Conservation (phyloP, 2,888 invertebrate species). For the Acanthosepion lycidas region DNA sequence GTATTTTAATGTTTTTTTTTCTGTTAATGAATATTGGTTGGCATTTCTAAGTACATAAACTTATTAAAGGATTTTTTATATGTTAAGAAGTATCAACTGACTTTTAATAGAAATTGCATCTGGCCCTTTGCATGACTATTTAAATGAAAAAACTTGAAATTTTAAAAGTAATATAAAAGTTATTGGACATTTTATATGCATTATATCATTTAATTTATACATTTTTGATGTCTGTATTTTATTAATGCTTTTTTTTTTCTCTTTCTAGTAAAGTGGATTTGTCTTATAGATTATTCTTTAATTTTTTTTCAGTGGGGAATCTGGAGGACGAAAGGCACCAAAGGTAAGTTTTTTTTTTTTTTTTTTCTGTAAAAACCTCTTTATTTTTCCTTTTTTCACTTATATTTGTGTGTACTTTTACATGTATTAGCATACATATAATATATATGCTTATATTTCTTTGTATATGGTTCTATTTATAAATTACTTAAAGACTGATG, state of each 20-base stretch:
- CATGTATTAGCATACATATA: background rate
- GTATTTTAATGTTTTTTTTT: background rate
- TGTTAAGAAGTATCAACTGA: background rate
- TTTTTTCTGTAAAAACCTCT: background rate
- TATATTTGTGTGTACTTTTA: background rate
- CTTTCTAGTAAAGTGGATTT: background rate
- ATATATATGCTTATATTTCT: background rate
- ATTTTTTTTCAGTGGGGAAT: slow-evolving; percentile 48
- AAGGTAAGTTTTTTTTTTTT: slow-evolving; percentile 53
- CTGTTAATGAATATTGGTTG: background rate
- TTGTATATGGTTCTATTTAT: background rate
- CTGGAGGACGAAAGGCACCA: slow-evolving; percentile 57
- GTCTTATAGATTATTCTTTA: background rate
- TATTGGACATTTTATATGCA: background rate
- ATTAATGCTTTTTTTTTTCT: background rate
- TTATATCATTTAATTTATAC: background rate
- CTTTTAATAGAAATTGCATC: background rate
- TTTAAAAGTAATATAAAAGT: background rate
- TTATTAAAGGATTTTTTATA: background rate
- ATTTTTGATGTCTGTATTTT: background rate
- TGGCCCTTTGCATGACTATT: background rate
- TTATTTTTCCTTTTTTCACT: background rate
- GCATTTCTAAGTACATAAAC: background rate
- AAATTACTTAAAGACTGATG: background rate
- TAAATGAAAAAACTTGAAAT: background rate